phyloP scores from a whole-genome alignment of 1,140 invertebrate genomes.

The Heliothis subflexa region DNA sequence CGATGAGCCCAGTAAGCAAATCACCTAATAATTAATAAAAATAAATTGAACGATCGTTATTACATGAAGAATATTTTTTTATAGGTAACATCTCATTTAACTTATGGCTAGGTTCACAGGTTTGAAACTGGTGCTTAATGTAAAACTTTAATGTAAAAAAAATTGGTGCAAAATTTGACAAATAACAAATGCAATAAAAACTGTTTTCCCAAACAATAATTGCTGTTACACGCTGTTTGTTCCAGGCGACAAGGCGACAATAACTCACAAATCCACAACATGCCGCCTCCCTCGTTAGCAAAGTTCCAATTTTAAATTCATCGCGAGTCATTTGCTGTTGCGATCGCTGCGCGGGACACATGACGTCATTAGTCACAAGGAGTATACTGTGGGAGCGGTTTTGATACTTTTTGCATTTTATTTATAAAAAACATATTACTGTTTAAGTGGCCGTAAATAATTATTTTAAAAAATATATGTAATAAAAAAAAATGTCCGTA shows the following conservation, averaged over 20 bases:
- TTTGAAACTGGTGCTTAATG: no score
- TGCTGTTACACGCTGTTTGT: slow-evolving; percentile 26
- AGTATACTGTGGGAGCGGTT: slow-evolving; percentile 40
- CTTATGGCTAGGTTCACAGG: no score
- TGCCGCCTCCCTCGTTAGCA: slow-evolving; percentile 80
- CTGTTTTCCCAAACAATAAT: not conserved
- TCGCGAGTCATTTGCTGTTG: slow-evolving; percentile 82
- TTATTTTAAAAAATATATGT: no score
- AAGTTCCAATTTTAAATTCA: slow-evolving; percentile 85
- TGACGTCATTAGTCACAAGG: slow-evolving; percentile 82
- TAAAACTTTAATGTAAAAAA: no score
- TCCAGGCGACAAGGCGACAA: slow-evolving; percentile 52
- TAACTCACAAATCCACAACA: slow-evolving; percentile 67
- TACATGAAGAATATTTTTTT: no score
- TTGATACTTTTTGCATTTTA: slow-evolving; percentile 63
- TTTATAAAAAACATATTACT: not conserved
- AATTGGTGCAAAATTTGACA: no score
- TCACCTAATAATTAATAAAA: no score
- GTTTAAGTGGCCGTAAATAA: not conserved
- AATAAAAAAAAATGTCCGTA: no score
- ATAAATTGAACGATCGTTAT: no score
- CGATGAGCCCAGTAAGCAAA: no score
- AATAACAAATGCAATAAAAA: not conserved
- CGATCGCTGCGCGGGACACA: slow-evolving; percentile 81
- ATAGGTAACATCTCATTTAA: no score